Percentiles rank a stretch among this genome's conserved stretches.
phyloP scores from a whole-genome alignment of 2,113 vertebrate species.

The Apus apus region DNA sequence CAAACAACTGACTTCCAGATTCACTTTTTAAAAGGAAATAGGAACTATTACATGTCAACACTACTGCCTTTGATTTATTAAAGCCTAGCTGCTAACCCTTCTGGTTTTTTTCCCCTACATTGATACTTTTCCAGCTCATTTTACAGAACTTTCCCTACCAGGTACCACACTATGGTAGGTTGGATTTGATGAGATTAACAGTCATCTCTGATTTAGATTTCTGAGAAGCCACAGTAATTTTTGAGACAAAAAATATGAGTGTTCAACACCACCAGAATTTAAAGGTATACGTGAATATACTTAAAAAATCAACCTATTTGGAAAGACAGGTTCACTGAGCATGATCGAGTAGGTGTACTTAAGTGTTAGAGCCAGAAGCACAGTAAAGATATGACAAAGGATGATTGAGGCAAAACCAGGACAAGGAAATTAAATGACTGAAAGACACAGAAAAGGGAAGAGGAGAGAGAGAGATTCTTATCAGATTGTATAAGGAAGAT shows the following conservation, averaged over 20 bases:
- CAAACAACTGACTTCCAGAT: background rate
- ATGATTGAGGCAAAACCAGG: background rate
- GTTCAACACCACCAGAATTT: background rate
- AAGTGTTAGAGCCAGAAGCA: background rate
- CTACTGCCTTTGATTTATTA: background rate
- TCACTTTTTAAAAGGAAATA: background rate
- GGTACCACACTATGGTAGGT: background rate
- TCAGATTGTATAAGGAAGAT: background rate
- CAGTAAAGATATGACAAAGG: background rate
- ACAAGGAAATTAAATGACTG: background rate
- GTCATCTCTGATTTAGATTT: background rate
- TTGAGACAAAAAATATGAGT: background rate
- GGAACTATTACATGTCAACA: background rate
- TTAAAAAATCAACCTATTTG: conserved; percentile 32
- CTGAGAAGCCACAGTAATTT: background rate
- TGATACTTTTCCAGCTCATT: background rate
- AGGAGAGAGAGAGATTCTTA: background rate
- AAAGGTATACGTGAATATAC: background rate
- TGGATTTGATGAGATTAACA: background rate
- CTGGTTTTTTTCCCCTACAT: background rate
- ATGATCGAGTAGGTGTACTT: background rate
- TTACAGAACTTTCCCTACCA: background rate
- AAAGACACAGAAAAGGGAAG: background rate
- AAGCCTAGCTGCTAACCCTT: background rate
- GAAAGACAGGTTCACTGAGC: background rate